Evolutionary conservation across 2,797 vertebrate genomes (phyloP), one percentile per base, ranked within the genome.

Genomic region (Sebastes dallii): DNA sequence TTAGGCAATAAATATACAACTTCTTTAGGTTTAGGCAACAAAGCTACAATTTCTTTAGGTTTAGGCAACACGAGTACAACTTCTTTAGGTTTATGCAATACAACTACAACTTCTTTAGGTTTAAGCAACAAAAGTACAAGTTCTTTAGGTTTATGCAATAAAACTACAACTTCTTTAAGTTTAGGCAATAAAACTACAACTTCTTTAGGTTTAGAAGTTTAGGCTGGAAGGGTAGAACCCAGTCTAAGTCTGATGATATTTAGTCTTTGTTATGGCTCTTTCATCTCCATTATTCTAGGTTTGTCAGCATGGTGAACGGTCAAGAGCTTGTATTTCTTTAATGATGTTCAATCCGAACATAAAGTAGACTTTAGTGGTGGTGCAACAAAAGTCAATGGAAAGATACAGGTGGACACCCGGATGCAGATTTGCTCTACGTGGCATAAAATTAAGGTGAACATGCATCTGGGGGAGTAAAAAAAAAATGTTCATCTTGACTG

Each of bases 1-100:
- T 42, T 16, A 42, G 0, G 5, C 36, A 39, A 39, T 0, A 39
- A 2, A 14, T 6, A 0, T 39, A 39, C 36, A 39, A 14, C 0
- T 39, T 39, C 2, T 39, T 39, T 12, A 39, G 36, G 2, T 39
- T 39, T 39, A 39, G 0, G 10, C 34, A 36, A 29, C 0, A 29
- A 2, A 2, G 0, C 1, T 30, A 30, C 7, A 30, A 8, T 0
- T 30, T 30, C 29, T 30, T 30, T 6, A 30, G 29, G 2, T 30
- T 30, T 30, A 30, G 0, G 29, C 29, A 30, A 30, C 1, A 29
- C 27, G 27, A 29, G 0, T 32, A 32, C 30, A 32, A 9, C 0
- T 34, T 34, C 9, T 34, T 34, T 10, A 34, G 1, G 39, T 34
- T 27, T 27, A 27, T 1, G 25, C 25, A 27, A 27, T 32, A 32